These are phyloP conservation scores for Grammomys surdaster DNA, from an alignment of 2,113 vertebrate genomes.

Conservation along the genomic window DNA sequence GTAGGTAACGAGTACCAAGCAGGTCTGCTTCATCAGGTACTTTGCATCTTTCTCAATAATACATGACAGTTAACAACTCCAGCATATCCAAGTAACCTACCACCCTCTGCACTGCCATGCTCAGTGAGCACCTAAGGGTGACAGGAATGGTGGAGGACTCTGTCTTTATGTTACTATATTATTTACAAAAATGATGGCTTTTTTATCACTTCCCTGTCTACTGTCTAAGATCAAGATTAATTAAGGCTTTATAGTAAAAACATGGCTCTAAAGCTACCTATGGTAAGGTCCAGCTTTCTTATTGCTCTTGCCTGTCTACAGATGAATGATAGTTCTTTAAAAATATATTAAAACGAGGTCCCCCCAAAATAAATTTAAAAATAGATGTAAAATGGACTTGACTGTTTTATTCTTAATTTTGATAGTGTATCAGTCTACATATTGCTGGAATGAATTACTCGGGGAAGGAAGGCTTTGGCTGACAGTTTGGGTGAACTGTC, in stretches of 20 bases:
- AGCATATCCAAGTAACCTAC: not conserved
- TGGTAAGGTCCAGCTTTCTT: not conserved
- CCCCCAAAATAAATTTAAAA: not conserved
- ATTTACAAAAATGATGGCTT: not conserved
- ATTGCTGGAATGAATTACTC: not conserved
- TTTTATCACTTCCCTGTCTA: not conserved
- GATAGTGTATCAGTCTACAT: not conserved
- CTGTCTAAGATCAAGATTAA: not conserved
- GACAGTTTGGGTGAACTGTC: not conserved
- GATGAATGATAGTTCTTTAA: slow-evolving; percentile 19
- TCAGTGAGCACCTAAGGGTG: not conserved
- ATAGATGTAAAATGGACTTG: slow-evolving; percentile 23
- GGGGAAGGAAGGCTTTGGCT: not conserved
- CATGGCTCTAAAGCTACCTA: not conserved
- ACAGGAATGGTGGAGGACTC: not conserved
- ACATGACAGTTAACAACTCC: not conserved
- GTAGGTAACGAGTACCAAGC: not conserved
- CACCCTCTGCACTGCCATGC: not conserved
- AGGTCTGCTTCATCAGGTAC: not conserved
- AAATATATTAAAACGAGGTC: slow-evolving; percentile 22
- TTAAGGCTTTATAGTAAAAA: not conserved
- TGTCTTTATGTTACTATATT: not conserved
- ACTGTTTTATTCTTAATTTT: not conserved
- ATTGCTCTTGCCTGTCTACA: slow-evolving; percentile 30
- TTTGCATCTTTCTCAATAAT: slow-evolving; percentile 24